Evolutionary conservation across 2,113 vertebrate species (phyloP).

Genomic region (Aplodontia rufa): DNA sequence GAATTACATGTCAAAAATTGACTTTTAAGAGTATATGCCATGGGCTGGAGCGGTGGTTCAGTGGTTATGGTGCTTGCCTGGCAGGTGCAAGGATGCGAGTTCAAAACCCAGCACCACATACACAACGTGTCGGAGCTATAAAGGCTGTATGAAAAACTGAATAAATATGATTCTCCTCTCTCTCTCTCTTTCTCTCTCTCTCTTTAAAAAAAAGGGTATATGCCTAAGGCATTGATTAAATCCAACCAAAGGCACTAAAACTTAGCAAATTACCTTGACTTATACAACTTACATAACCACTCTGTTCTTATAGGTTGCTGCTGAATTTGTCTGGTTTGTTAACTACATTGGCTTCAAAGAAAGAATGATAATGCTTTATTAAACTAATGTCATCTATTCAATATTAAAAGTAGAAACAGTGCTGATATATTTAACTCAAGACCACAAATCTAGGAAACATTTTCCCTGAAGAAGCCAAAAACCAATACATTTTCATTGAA

Average conservation of each 20-base stretch:
- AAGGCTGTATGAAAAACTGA: too few species aligned
- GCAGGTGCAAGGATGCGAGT: too few species aligned
- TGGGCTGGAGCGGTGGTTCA: too few species aligned
- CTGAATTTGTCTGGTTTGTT: background rate
- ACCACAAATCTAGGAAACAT: background rate
- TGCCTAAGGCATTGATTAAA: background rate
- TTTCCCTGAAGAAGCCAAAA: conserved; percentile 22
- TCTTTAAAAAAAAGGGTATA: too few species aligned
- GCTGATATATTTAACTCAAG: background rate
- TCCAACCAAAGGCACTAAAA: background rate
- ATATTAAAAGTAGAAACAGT: background rate
- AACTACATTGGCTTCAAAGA: background rate
- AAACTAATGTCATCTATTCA: background rate
- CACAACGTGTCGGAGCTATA: too few species aligned
- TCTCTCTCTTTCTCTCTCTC: too few species aligned
- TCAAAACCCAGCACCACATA: too few species aligned
- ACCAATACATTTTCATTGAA: background rate
- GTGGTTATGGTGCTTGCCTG: too few species aligned
- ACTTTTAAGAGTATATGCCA: background rate
- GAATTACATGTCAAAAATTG: background rate
- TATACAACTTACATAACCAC: background rate
- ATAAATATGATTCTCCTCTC: too few species aligned
- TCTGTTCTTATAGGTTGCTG: background rate
- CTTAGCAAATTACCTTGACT: background rate
- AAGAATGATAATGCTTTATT: background rate